These are phyloP conservation scores for Nomada fabriciana DNA, from an alignment of 2,888 invertebrate species.

Conservation along the genomic window DNA sequence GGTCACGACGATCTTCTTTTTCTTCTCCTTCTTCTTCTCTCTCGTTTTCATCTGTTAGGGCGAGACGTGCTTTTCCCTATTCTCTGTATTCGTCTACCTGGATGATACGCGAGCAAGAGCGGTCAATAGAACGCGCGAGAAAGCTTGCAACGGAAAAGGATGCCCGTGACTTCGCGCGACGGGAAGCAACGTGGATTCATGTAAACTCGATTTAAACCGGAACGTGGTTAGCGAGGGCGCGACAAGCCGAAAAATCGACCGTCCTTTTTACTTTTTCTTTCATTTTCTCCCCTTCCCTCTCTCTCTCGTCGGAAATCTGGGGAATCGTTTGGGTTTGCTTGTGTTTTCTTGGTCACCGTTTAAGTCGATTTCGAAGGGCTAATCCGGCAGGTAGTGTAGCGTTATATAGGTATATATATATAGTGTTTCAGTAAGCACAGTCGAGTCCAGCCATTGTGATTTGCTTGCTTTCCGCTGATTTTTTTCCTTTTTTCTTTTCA, in stretches of 20 bases:
- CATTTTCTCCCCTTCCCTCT: constrained; percentile 44
- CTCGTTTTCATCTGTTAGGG: constrained; percentile 17
- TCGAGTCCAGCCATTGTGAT: neutral
- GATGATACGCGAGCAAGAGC: constrained; percentile 5
- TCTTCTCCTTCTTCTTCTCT: constrained; percentile 19
- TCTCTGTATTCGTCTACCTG: constrained; percentile 43
- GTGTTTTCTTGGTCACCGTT: no score
- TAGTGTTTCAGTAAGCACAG: no score
- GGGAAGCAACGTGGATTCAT: constrained; percentile 52
- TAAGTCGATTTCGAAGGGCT: no score
- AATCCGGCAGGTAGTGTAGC: no score
- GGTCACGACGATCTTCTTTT: constrained; percentile 75
- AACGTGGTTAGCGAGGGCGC: constrained; percentile 69
- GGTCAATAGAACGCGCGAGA: constrained; percentile 34
- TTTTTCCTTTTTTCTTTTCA: neutral
- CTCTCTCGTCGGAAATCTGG: neutral
- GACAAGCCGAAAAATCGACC: constrained; percentile 59
- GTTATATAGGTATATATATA: no score
- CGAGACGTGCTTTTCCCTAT: constrained; percentile 1
- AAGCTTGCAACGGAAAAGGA: constrained; percentile 40
- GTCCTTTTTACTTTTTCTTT: neutral
- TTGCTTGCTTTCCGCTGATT: neutral
- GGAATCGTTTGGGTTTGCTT: no score
- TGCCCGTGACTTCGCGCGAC: constrained; percentile 47
- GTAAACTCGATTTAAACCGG: constrained; percentile 70